Evolutionary conservation across 2,113 vertebrate species (phyloP).

Genomic region (Sturnus vulgaris): DNA sequence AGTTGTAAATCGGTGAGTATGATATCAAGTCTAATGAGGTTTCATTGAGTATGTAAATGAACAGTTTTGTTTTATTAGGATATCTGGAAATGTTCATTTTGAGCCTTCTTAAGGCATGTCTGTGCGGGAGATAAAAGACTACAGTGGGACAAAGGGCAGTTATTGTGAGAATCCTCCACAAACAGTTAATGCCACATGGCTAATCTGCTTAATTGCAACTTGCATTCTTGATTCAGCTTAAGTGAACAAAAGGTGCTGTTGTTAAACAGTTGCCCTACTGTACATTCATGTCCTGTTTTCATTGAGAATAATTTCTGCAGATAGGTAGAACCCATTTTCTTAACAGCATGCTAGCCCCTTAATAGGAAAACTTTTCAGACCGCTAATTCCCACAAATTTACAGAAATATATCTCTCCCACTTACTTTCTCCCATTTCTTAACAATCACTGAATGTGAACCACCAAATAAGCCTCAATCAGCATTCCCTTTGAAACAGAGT

Average conservation of each 20-base stretch:
- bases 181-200: neutral
- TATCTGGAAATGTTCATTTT: neutral
- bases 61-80: neutral
- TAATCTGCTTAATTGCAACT: neutral
- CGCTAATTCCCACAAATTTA: neutral
- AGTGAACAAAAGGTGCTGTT: neutral
- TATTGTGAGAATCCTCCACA: neutral
- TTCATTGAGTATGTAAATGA: neutral
- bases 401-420: neutral
- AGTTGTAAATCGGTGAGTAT: constrained; percentile 93
- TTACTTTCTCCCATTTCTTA: neutral
- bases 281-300: neutral
- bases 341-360: neutral
- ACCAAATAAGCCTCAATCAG: neutral
- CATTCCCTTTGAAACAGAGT: neutral
- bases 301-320: neutral
- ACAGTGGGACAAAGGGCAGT: neutral
- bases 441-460: neutral
- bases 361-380: neutral
- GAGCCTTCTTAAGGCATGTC: neutral
- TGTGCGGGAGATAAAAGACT: neutral
- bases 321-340: neutral
- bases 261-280: neutral
- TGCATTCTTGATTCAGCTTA: neutral
- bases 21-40: neutral